Percentiles rank a stretch among this genome's conserved stretches.
Conservation (phyloP, 2,113 vertebrate species). For the Conger conger region DNA sequence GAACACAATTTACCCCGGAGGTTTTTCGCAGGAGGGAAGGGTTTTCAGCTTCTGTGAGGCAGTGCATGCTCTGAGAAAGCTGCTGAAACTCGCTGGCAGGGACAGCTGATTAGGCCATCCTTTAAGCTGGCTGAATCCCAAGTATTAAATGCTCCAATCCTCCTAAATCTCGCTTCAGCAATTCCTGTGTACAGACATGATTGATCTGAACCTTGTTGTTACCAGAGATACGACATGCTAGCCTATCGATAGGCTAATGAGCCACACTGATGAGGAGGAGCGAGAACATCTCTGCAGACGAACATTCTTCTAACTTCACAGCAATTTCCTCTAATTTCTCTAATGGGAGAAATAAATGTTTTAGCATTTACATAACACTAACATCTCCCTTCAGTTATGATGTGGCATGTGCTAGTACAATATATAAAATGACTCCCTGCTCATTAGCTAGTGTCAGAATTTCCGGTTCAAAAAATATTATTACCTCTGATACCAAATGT, state of each 20-base stretch:
- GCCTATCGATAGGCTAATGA: conserved; percentile 51
- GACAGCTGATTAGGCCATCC: conserved; percentile 63
- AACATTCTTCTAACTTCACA: not conserved
- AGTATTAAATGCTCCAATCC: conserved; percentile 57
- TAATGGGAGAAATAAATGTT: not conserved
- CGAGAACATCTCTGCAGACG: not conserved
- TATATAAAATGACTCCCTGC: not conserved
- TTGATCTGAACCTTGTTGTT: conserved; percentile 53
- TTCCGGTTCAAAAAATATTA: not conserved
- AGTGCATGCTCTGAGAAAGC: conserved; percentile 40
- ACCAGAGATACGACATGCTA: conserved; percentile 43
- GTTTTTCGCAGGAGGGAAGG: conserved; percentile 32
- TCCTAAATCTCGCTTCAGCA: conserved; percentile 48
- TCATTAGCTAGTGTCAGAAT: not conserved
- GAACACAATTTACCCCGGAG: conserved; percentile 47
- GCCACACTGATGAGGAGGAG: conserved; percentile 33
- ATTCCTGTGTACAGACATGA: conserved; percentile 53
- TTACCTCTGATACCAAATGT: not conserved
- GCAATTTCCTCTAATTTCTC: not conserved
- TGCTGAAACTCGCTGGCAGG: conserved; percentile 49
- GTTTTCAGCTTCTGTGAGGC: conserved; percentile 36
- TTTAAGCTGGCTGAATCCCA: conserved; percentile 58
- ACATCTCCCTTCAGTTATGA: not conserved
- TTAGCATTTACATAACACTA: not conserved
- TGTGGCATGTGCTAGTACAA: not conserved